Evolutionary conservation across 1,140 invertebrate genomes (phyloP).

Genomic region (Lepidurus packardi): DNA sequence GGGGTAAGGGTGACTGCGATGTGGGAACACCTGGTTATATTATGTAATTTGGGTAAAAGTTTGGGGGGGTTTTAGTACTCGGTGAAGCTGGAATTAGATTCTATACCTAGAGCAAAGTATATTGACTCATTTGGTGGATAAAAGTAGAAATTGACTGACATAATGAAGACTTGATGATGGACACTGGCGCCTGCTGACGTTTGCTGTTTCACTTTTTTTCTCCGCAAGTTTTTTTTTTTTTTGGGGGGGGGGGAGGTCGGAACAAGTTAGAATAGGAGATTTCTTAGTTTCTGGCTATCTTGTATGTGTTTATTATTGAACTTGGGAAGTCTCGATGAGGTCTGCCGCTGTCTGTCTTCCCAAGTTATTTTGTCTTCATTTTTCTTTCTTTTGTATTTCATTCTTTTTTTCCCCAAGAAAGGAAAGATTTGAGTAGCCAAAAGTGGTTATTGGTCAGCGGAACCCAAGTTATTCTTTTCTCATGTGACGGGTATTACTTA

Average conservation of each 20-base stretch:
- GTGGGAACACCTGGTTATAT: slow-evolving; percentile 1
- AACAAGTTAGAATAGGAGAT: background rate
- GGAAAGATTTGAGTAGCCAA: background rate
- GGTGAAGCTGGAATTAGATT: background rate
- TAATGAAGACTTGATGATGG: slow-evolving; percentile 12
- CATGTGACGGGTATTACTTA: background rate
- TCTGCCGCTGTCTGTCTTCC: slow-evolving; percentile 13
- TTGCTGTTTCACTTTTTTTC: background rate
- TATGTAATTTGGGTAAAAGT: background rate
- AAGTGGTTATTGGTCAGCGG: background rate
- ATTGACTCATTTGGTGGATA: background rate
- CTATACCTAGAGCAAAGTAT: background rate
- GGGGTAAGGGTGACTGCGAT: background rate
- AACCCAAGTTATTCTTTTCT: background rate
- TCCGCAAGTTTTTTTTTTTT: background rate
- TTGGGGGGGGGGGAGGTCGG: background rate
- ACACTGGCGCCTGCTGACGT: slow-evolving; percentile 5
- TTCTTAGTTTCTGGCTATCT: background rate
- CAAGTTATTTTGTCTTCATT: background rate
- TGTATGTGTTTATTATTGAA: slow-evolving; percentile 11
- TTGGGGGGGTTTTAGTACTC: background rate
- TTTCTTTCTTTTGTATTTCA: background rate
- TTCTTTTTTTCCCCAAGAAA: background rate
- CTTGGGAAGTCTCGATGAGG: background rate
- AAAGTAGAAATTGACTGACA: background rate